Conservation (phyloP, 1,140 invertebrate genomes). For the Amphibalanus amphitrite region DNA sequence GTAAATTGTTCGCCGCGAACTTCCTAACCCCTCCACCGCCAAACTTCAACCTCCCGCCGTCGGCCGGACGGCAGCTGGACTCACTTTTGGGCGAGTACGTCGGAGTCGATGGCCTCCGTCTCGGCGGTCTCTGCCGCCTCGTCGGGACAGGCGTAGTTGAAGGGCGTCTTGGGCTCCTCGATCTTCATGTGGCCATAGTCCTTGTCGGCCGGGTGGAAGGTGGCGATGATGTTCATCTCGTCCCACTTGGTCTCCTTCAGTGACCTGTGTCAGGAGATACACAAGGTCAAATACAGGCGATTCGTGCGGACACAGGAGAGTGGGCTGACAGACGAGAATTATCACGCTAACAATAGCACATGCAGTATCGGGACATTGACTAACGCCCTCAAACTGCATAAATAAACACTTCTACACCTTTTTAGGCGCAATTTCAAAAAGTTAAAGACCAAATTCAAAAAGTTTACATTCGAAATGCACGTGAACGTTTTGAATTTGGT, state of each 20-base stretch:
- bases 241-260: constrained; percentile 69
- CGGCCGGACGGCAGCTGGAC: constrained; percentile 23
- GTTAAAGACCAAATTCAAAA: no score
- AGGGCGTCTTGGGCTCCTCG: constrained; percentile 95
- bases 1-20: no score
- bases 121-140: constrained; percentile 29
- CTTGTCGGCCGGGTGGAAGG: constrained; percentile 91
- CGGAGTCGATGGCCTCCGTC: constrained; percentile 45
- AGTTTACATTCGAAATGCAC: no score
- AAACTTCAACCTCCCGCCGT: no score
- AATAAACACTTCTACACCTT: no score
- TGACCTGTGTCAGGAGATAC: constrained; percentile 5
- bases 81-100: constrained; percentile 48
- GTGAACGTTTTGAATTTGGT: no score
- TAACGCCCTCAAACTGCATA: no score
- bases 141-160: constrained; percentile 49
- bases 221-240: constrained; percentile 98
- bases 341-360: constrained; percentile 10
- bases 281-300: constrained; percentile 1
- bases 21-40: no score
- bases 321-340: not conserved
- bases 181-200: constrained; percentile 99
- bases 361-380: no score
- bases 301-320: constrained; percentile 9
- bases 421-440: no score